phyloP scores from a whole-genome alignment of 2,888 invertebrate genomes.

The Portevinia maculata region DNA sequence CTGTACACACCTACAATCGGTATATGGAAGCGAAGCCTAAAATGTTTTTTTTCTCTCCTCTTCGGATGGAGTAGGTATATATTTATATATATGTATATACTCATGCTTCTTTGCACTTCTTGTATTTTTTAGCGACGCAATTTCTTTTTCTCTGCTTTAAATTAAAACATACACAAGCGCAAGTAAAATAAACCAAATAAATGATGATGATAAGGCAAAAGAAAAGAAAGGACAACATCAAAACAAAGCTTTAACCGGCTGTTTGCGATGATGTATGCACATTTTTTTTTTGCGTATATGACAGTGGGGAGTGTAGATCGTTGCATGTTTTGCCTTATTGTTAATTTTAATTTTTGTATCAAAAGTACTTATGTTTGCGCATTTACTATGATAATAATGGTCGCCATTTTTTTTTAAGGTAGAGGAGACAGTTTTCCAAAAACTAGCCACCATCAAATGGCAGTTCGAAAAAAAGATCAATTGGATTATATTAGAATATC shows the following conservation, averaged over 20 bases:
- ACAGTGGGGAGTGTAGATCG: background rate
- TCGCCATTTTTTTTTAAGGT: too few species aligned
- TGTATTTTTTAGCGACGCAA: conserved; percentile 39
- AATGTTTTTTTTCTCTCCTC: background rate
- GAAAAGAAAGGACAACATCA: conserved; percentile 14
- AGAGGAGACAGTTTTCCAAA: too few species aligned
- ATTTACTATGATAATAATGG: too few species aligned
- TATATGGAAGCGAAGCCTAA: too few species aligned
- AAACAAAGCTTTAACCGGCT: conserved; percentile 38
- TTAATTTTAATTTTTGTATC: background rate
- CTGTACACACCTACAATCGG: conserved; percentile 64
- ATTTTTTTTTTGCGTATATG: background rate
- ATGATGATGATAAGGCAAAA: conserved; percentile 13
- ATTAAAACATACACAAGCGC: conserved; percentile 24
- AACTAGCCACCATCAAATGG: too few species aligned
- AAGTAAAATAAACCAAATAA: conserved; percentile 6
- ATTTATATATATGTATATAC: too few species aligned
- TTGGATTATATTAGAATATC: too few species aligned
- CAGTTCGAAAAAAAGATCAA: too few species aligned
- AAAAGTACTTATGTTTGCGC: background rate
- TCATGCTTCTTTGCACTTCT: too few species aligned
- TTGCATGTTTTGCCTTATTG: background rate
- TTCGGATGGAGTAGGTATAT: background rate
- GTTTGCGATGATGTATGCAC: conserved; percentile 23
- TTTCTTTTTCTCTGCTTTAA: conserved; percentile 8